Base-by-base conservation (phyloP, 1,140 invertebrate genomes). In the Bombus fervidus region DNA sequence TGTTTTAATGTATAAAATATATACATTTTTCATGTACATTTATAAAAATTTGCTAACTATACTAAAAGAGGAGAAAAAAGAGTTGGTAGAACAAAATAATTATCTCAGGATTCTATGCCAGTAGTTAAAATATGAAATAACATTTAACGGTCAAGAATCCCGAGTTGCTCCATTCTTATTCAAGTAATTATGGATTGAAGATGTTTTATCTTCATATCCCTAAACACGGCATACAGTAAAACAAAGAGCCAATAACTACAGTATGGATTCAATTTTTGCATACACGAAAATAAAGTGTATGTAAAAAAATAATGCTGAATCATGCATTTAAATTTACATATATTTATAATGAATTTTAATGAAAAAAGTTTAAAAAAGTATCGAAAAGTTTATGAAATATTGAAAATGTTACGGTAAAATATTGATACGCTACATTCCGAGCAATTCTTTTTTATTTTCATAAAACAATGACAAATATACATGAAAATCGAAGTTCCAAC, bases 71-170 rank as follows among this genome's bases (percentile, higher is more conserved):
- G 80, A 73, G 66, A 31, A 76, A 43, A 77, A 87, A 84, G 39
- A 76, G 53, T 90, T 87, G 81, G 43, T 89, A 89, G 86, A 89
- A 87, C 66, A 85, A 76, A 25, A 87, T 71, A 89, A 87, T 74
- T 86, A 79, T 86, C 89, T 90, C 80, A 87, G 89, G 83, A 90
- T 85, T 83, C 41, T 90, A 89, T 80, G 76, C 88, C 83, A 90
- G 79, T 90, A 87, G 80, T 64, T 90, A 31, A 87, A 86, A 72
- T 85, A 81, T 66, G 41, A 39, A 85, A 81, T 80, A 87, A 90
- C 15, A 39, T 87, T 66, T 78, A 87, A 31, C 8, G 64, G 53
- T 90, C 64, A 83, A 87, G 81, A 90, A 73, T 87, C 74, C 76
- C 59, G 64, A 85, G 73, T 62, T 79, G 85, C 81, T 53, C 79